phyloP scores from a whole-genome alignment of 1,140 invertebrate species.

The Hirudo medicinalis region DNA sequence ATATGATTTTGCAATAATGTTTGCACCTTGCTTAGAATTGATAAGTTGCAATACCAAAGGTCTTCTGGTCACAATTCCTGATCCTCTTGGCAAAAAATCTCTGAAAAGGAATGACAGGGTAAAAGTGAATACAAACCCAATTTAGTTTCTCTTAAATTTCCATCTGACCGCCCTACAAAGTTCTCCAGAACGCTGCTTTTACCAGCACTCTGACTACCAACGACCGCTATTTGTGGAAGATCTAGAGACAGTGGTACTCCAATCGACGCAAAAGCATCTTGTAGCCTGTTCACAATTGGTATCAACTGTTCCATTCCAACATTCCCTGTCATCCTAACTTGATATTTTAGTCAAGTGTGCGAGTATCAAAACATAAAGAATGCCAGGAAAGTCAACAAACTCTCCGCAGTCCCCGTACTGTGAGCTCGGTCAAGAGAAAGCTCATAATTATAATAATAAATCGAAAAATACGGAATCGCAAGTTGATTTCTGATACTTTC shows the following conservation, averaged over 20 bases:
- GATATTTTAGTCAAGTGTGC: too few species aligned
- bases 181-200: slow-evolving; percentile 97
- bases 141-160: neutral
- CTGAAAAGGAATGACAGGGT: slow-evolving; percentile 28
- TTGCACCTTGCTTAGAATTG: slow-evolving; percentile 61
- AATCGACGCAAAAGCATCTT: slow-evolving; percentile 93
- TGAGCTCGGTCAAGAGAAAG: too few species aligned
- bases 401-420: too few species aligned
- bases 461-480: too few species aligned
- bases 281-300: slow-evolving; percentile 88
- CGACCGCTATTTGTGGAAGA: slow-evolving; percentile 93
- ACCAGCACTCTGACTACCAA: slow-evolving; percentile 91
- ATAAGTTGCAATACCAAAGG: slow-evolving; percentile 91
- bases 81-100: slow-evolving; percentile 45
- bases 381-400: too few species aligned
- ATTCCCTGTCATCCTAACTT: slow-evolving; percentile 49
- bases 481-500: too few species aligned
- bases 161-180: slow-evolving; percentile 82
- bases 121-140: neutral
- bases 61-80: slow-evolving; percentile 86
- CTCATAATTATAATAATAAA: too few species aligned
- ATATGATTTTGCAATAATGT: neutral
- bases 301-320: slow-evolving; percentile 86
- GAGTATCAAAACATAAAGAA: too few species aligned
- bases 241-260: slow-evolving; percentile 91